Percentiles rank a stretch among this genome's conserved stretches.
phyloP scores from a whole-genome alignment of 1,140 invertebrate species.

The Drosophila suzukii region DNA sequence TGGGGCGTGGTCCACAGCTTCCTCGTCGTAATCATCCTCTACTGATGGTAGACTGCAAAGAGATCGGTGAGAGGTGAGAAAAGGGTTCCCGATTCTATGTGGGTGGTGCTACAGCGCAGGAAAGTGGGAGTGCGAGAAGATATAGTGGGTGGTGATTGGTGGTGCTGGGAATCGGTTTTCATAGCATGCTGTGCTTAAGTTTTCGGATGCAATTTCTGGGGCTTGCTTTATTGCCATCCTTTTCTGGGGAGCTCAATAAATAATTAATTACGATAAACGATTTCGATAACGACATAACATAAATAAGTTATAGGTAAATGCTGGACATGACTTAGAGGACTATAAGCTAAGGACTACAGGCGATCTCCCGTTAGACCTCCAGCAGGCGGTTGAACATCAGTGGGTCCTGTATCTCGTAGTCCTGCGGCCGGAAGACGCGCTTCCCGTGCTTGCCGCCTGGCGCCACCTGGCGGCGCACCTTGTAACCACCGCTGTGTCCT shows the following conservation, averaged over 20 bases:
- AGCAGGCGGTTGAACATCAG: conserved; percentile 78
- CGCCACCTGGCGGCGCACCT: conserved; percentile 71
- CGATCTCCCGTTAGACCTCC: conserved; percentile 45
- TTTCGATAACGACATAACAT: conserved; percentile 36
- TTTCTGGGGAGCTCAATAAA: conserved; percentile 45
- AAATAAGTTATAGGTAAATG: conserved; percentile 75
- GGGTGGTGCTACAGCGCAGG: conserved; percentile 26
- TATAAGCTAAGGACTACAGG: conserved; percentile 36
- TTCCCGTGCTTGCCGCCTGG: conserved; percentile 1
- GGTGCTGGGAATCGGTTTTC: conserved; percentile 39
- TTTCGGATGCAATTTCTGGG: conserved; percentile 28
- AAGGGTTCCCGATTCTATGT: conserved; percentile 34
- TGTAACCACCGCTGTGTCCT: conserved; percentile 60
- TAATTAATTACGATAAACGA: conserved; percentile 40
- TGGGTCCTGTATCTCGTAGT: conserved; percentile 76
- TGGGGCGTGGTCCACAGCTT: conserved; percentile 65
- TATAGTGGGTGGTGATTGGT: conserved; percentile 14
- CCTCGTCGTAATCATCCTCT: conserved; percentile 46
- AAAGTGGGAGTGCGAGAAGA: conserved; percentile 18
- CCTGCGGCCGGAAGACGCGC: conserved; percentile 55
- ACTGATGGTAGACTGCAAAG: conserved; percentile 78
- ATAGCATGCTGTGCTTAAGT: conserved; percentile 64
- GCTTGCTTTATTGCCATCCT: conserved; percentile 35
- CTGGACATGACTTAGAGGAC: conserved; percentile 76
- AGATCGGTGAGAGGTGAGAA: conserved; percentile 71